Percentiles rank a stretch among this genome's conserved stretches.
Conservation (phyloP, 2,113 vertebrate species). For the Cyprinodon variegatus region DNA sequence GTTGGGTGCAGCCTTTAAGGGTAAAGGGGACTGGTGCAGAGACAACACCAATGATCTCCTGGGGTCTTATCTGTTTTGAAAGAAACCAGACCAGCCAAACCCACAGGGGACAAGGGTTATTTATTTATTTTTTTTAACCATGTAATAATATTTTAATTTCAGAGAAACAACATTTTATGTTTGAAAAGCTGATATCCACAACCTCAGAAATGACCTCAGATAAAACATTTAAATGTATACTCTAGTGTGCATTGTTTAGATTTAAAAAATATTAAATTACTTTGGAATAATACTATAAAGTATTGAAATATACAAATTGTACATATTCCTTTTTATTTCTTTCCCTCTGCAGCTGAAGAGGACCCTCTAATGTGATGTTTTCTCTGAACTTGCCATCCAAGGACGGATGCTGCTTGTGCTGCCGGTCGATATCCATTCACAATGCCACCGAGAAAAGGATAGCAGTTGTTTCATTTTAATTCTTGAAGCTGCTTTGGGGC, state of each 20-base stretch:
- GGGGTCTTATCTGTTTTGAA: too few relatives aligned
- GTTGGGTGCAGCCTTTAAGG: too few relatives aligned
- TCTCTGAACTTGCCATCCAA: slow-evolving; percentile 32
- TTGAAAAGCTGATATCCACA: neutral
- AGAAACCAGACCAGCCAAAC: too few relatives aligned
- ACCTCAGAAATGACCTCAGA: neutral
- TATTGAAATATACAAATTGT: neutral
- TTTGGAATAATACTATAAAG: neutral
- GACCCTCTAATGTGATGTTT: slow-evolving; percentile 48
- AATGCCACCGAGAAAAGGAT: slow-evolving; percentile 49
- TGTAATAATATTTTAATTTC: neutral
- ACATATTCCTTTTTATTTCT: slow-evolving; percentile 31
- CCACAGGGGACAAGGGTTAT: too few relatives aligned
- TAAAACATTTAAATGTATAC: neutral
- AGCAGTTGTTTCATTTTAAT: slow-evolving; percentile 65
- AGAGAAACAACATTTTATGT: neutral
- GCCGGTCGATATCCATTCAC: slow-evolving; percentile 28
- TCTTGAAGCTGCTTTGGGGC: slow-evolving; percentile 49
- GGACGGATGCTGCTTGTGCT: slow-evolving; percentile 33
- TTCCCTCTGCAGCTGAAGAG: slow-evolving; percentile 54
- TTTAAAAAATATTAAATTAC: too few relatives aligned
- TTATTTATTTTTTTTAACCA: too few relatives aligned
- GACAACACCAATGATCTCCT: too few relatives aligned
- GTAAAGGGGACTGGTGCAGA: too few relatives aligned
- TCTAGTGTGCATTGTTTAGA: too few relatives aligned